Base-by-base conservation (phyloP, 2,113 vertebrate species). In the Camelus bactrianus region DNA sequence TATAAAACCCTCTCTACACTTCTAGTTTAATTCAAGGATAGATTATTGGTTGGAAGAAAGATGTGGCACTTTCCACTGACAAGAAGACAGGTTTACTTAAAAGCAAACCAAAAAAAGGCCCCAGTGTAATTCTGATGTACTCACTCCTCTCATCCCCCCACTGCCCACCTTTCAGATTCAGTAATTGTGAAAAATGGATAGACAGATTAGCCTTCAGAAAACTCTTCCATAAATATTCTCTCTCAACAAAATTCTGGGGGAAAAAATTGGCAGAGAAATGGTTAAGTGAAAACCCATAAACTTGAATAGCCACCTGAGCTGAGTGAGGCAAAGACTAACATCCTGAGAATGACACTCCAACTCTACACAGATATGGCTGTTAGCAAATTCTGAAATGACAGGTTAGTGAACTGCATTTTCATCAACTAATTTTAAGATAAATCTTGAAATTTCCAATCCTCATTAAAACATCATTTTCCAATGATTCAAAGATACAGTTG, bases 381-480 rank as follows among this genome's bases (percentile, higher is more conserved):
- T 80, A 73, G 19, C 26, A 88, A 92, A 95, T 82, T 89, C 42
- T 69, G 56, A 97, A 96, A 77, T 30, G 42, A 92, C 48, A 93
- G 79, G 52, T 69, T 93, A 93, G 91, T 77, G 20, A 72, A 95
- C 17, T 72, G 22, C 83, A 82, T 30, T 84, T 95, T 91, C 65
- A 93, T 91, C 67, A 92, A 95, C 26, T n/a, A 87, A 91, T 67
- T 58, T 90, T 67, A 91, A 70, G 22, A 94, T 94, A 94, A 93
- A 85, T 79, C 50, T 84, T 87, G 42, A 95, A 93, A 89, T 76
- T 62, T 91, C 20, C 79, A 38, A 46, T 89, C 62, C 48, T 77
- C n/a, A 81, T 80, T 94, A 94, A 92, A 84, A 96, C 24, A 94
- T 91, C 20, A 60, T 60, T 50, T 86, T 52, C 62, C 19, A 11